A percentile compares a stretch with the other conserved stretches of the same genome.
Evolutionary conservation across 2,113 vertebrate species (phyloP).

Genomic region (Calcarius ornatus): DNA sequence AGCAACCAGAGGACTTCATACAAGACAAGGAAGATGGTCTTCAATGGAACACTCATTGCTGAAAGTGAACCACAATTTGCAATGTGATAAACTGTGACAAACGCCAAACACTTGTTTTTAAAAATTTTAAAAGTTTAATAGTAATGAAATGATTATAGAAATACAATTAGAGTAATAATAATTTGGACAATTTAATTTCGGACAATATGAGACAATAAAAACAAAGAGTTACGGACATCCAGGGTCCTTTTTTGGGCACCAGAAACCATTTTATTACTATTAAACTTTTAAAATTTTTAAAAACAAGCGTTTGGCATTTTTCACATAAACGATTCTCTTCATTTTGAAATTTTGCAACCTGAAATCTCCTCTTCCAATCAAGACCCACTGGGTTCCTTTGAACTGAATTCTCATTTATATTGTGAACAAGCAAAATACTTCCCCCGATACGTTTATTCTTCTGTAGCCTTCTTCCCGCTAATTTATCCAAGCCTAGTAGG

Average conservation of each 20-base stretch:
- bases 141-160: no score
- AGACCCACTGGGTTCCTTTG: neutral
- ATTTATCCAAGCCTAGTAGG: rapidly evolving
- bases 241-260: no score
- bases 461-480: neutral
- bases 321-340: rapidly evolving
- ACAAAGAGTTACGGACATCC: no score
- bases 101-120: no score
- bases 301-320: no score
- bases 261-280: no score
- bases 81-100: no score
- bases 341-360: neutral
- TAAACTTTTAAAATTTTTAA: no score
- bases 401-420: neutral
- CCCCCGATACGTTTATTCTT: neutral
- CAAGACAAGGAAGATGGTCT: neutral
- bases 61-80: neutral
- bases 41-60: neutral
- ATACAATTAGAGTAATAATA: no score
- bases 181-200: no score
- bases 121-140: no score
- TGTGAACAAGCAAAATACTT: neutral
- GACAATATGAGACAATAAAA: no score
- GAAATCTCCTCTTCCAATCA: neutral
- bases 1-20: neutral